These are phyloP conservation scores for Gyps fulvus DNA, from an alignment of 2,113 vertebrate species.

Conservation along the genomic window DNA sequence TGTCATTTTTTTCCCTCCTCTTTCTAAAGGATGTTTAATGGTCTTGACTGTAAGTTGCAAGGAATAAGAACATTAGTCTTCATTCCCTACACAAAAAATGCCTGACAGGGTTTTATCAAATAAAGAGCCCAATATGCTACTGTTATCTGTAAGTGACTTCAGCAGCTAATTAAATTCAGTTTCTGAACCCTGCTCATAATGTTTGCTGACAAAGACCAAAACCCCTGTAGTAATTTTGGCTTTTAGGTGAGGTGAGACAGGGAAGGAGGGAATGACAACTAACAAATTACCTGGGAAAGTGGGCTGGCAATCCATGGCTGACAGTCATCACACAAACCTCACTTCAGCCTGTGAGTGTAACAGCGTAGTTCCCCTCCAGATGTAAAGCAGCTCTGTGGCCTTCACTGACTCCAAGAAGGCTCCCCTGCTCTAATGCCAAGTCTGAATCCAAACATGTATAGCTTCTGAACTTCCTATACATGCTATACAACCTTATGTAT, in stretches of 20 bases:
- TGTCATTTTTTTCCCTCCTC: background rate
- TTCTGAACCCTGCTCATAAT: conserved; percentile 41
- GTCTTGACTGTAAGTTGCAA: background rate
- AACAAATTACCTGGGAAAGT: background rate
- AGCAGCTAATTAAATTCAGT: conserved; percentile 64
- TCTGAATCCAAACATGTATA: background rate
- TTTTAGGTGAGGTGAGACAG: background rate
- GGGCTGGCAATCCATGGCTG: background rate
- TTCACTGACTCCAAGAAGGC: background rate
- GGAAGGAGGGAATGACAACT: background rate
- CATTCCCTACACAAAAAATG: conserved; percentile 42
- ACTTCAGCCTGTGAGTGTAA: background rate
- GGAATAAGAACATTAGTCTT: conserved; percentile 50
- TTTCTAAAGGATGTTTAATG: background rate
- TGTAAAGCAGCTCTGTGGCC: background rate
- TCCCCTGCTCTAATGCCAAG: background rate
- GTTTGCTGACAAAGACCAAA: conserved; percentile 57
- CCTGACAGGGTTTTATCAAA: conserved; percentile 60
- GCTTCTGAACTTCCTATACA: background rate
- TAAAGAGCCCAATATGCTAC: conserved; percentile 57
- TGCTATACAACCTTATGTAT: background rate
- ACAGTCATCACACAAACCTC: background rate
- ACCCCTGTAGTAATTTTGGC: conserved; percentile 2
- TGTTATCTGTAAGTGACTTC: conserved; percentile 58
- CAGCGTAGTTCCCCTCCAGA: background rate